phyloP scores from a whole-genome alignment of 2,113 vertebrate species.

The Mesitornis unicolor region DNA sequence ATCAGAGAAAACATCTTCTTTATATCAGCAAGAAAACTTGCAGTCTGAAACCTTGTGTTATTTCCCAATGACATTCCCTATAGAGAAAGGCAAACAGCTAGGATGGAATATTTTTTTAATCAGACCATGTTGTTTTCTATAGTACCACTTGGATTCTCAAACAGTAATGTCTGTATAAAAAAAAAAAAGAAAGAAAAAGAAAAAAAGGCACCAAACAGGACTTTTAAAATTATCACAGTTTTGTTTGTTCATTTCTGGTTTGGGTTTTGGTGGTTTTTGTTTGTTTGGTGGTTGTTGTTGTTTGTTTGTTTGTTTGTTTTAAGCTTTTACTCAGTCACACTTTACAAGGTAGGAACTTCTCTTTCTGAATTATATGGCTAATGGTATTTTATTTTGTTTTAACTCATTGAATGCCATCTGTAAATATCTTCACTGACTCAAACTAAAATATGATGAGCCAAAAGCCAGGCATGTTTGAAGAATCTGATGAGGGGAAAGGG shows the following conservation, averaged over 20 bases:
- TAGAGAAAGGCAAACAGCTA: background rate
- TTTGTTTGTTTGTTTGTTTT: too few species aligned
- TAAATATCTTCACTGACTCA: background rate
- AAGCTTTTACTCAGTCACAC: background rate
- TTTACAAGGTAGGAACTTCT: background rate
- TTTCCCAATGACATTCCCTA: background rate
- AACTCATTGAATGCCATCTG: background rate
- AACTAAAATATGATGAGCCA: slow-evolving; percentile 9
- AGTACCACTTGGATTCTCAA: background rate
- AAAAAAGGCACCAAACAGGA: background rate
- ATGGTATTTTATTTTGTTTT: background rate
- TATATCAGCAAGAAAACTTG: background rate
- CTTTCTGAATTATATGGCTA: background rate
- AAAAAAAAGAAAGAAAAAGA: background rate
- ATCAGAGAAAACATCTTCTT: background rate
- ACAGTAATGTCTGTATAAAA: background rate
- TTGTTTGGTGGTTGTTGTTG: background rate
- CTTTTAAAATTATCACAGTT: background rate
- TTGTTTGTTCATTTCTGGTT: background rate
- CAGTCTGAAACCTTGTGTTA: background rate
- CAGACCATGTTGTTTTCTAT: background rate
- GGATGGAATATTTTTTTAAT: background rate
- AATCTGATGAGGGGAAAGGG: background rate
- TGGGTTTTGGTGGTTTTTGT: background rate
- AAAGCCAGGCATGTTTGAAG: slow-evolving; percentile 19